phyloP scores from a whole-genome alignment of 2,797 vertebrate genomes.

The Percopsis omiscomaycus region DNA sequence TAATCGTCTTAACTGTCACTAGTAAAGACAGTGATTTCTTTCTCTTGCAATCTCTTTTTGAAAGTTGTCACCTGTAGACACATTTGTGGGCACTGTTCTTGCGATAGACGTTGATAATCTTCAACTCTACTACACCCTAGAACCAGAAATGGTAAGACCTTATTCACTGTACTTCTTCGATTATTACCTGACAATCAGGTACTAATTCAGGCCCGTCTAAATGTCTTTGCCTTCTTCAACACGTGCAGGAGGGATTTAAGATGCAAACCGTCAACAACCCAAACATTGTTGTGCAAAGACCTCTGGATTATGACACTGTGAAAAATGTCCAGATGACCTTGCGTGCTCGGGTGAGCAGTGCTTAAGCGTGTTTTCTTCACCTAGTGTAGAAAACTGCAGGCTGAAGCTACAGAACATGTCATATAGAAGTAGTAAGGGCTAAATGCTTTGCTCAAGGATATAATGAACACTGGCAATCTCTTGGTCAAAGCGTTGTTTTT shows the following conservation, averaged over 20 bases:
- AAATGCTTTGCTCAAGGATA: too few relatives aligned
- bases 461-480: too few relatives aligned
- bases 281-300: conserved; percentile 36
- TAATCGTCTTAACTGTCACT: not conserved
- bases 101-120: conserved; percentile 60
- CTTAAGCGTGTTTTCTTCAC: not conserved
- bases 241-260: conserved; percentile 59
- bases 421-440: not conserved
- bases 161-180: not conserved
- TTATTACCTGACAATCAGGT: not conserved
- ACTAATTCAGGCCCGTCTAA: not conserved
- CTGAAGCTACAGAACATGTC: too few relatives aligned
- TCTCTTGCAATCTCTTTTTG: conserved; percentile 9
- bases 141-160: conserved; percentile 50
- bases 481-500: too few relatives aligned
- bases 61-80: conserved; percentile 45
- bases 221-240: conserved; percentile 14
- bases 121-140: conserved; percentile 58
- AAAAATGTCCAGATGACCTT: conserved; percentile 53
- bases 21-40: not conserved
- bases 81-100: not conserved
- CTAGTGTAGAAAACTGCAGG: not conserved
- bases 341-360: conserved; percentile 61
- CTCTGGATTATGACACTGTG: conserved; percentile 63
- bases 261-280: conserved; percentile 21